Conservation (phyloP, 2,797 vertebrate genomes). For the Coracias cyanogaster region DNA sequence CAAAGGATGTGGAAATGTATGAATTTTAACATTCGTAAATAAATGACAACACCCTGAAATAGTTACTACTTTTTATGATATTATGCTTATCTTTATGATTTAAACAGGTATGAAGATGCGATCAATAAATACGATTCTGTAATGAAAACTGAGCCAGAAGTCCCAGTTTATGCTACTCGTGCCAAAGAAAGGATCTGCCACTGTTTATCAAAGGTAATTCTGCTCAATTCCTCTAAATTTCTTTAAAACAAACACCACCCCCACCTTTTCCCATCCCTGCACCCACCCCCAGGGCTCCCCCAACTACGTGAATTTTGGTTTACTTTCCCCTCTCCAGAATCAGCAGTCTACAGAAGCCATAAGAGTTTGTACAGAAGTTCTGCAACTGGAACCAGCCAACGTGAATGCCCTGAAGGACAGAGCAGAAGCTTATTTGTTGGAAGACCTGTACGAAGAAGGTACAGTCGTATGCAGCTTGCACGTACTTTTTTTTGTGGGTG, state of each 20-base stretch:
- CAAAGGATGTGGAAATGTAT: neutral
- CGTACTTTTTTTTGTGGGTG: neutral
- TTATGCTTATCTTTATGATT: neutral
- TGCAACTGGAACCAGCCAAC: slow-evolving; percentile 86
- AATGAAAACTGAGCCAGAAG: slow-evolving; percentile 90
- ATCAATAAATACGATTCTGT: slow-evolving; percentile 89
- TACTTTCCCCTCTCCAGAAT: slow-evolving; percentile 75
- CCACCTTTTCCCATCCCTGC: too few relatives aligned
- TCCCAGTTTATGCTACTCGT: slow-evolving; percentile 83
- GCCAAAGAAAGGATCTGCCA: slow-evolving; percentile 95
- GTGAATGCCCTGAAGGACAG: slow-evolving; percentile 90
- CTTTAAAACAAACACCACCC: neutral
- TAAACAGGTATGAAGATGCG: slow-evolving; percentile 90
- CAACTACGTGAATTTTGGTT: neutral
- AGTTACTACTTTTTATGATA: neutral
- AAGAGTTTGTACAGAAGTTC: slow-evolving; percentile 87
- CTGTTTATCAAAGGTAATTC: slow-evolving; percentile 89
- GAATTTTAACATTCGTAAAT: neutral
- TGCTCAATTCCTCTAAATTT: neutral
- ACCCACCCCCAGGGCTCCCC: neutral
- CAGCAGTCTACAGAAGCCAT: slow-evolving; percentile 88
- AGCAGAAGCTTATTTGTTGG: slow-evolving; percentile 91
- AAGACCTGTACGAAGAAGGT: slow-evolving; percentile 97
- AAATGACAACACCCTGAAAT: neutral
- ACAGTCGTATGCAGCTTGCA: neutral